Evolutionary conservation across 2,888 invertebrate species (phyloP), one percentile per base, ranked within the genome.

Genomic region (Platynereis dumerilii): DNA sequence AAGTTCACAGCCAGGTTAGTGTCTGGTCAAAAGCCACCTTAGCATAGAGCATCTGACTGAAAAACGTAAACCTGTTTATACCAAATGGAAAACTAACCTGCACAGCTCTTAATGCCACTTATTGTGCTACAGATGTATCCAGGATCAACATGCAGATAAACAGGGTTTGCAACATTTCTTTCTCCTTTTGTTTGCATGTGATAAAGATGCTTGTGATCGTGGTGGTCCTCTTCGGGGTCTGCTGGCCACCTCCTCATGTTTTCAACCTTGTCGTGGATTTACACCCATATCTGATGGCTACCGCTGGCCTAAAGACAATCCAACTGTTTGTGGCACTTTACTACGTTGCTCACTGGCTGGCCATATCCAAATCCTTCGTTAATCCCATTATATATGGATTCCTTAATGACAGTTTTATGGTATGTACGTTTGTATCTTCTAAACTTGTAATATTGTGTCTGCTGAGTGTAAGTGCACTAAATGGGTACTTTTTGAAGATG

Each of bases 301-400:
- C 12, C 1, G 20, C 24, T 27, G 52, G 28, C 45, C 28, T 52
- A 2, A 28, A 5, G 27, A 52, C 22, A 20, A 52, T 48, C 48
- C 48, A 48, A 10, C 29, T 60, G 24, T 45, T 52, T n/a, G 39
- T 54, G 20, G 44, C 39, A 52, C 59, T 80, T 15, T 82, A 78
- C 69, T 75, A 76, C 56, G 68, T 72, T 27, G 77, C 75, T 34
- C 81, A 82, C 64, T 81, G 81, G 81, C 70, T 82, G 52, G 82
- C 82, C 45, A 82, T 82, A 81, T 79, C 81, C 24, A 82, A 82
- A 69, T 81, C 80, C 61, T 82, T 81, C 65, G 79, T 78, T 20
- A 82, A 82, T 69, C 81, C 82, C 29, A 78, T 82, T 34, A 79
- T 82, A 28, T 82, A 82, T 61, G 78, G 82, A 28, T 82, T 82